Percentiles rank a stretch among this genome's conserved stretches.
Conservation (phyloP, 2,888 invertebrate species). For the Mimas tiliae region DNA sequence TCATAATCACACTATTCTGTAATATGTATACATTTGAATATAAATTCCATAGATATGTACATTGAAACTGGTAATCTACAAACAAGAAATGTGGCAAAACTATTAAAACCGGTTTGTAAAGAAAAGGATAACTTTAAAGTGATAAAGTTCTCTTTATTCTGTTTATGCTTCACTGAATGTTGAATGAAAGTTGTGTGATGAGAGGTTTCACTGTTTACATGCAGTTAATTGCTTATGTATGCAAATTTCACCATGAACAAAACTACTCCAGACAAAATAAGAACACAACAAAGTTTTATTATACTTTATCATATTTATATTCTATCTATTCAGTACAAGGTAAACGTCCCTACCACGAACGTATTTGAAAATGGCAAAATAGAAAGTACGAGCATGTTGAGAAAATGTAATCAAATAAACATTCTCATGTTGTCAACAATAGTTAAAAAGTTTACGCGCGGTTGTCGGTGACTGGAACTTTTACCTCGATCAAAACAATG, state of each 20-base stretch:
- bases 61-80: conserved; percentile 3
- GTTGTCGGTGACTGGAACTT: conserved; percentile 21
- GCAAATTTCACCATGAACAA: background rate
- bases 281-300: background rate
- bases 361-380: background rate
- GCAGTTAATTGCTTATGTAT: background rate
- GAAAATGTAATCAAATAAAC: conserved; percentile 15
- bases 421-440: conserved; percentile 16
- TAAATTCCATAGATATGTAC: too few relatives aligned
- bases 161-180: background rate
- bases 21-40: conserved; percentile 1
- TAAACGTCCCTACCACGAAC: background rate
- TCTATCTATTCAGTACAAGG: background rate
- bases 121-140: background rate
- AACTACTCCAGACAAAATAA: too few relatives aligned
- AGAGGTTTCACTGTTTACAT: conserved; percentile 10
- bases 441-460: conserved; percentile 16
- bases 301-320: background rate
- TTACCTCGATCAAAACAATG: conserved; percentile 20
- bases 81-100: background rate
- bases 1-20: too few relatives aligned
- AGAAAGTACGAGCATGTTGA: background rate
- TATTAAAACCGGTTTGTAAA: background rate
- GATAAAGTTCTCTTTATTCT: background rate
- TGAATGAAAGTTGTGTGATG: background rate